Conservation (phyloP, 2,113 vertebrate genomes). For the Myotis davidii region DNA sequence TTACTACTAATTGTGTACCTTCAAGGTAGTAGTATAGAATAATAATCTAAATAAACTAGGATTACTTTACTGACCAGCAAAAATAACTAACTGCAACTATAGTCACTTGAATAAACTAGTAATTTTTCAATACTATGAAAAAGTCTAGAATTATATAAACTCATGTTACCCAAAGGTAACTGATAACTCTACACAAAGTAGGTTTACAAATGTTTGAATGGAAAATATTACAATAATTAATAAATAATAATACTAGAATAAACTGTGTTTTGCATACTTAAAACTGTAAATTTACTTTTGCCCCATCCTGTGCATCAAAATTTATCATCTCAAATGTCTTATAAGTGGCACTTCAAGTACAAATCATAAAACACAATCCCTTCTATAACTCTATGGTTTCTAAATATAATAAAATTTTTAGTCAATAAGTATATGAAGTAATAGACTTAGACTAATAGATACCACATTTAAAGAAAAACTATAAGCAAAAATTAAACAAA, state of each 20-base stretch:
- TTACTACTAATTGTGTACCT: neutral
- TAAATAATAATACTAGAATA: too few species aligned
- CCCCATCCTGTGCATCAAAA: neutral
- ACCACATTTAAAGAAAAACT: neutral
- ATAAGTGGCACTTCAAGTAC: neutral
- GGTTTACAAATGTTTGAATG: neutral
- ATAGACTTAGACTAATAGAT: neutral
- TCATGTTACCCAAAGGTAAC: neutral
- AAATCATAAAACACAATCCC: constrained; percentile 25
- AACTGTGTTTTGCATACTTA: neutral
- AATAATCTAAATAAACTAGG: neutral
- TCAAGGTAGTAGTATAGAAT: neutral
- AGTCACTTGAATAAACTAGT: constrained; percentile 20
- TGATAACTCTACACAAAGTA: neutral
- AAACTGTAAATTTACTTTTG: neutral
- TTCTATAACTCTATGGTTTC: neutral
- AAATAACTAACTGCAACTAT: constrained; percentile 10
- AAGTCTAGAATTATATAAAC: constrained; percentile 29
- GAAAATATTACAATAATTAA: neutral
- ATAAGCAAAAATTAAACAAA: neutral
- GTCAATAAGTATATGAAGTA: neutral
- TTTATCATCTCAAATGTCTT: constrained; percentile 1
- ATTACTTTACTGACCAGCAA: constrained; percentile 1
- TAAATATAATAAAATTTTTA: neutral
- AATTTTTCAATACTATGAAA: constrained; percentile 5